phyloP scores from a whole-genome alignment of 2,888 invertebrate genomes.

The Lordiphosa andalusiaca region DNA sequence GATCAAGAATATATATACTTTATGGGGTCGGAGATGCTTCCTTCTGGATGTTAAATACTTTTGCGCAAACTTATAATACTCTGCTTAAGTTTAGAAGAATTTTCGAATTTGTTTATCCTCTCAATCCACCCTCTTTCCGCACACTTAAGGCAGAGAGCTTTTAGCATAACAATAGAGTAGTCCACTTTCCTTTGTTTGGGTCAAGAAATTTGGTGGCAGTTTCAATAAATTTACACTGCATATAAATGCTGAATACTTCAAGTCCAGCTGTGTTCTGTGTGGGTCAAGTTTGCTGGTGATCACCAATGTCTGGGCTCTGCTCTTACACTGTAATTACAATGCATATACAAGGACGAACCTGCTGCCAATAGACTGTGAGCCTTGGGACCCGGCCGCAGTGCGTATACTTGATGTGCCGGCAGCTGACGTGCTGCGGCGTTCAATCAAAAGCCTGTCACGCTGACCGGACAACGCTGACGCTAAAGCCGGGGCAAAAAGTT shows the following conservation, averaged over 20 bases:
- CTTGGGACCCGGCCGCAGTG: slow-evolving; percentile 38
- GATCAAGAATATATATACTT: neutral
- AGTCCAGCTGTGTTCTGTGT: neutral
- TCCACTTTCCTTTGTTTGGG: slow-evolving; percentile 39
- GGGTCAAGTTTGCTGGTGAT: slow-evolving; percentile 2
- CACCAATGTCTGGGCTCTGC: neutral
- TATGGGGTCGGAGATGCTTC: no score
- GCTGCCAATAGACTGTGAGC: slow-evolving; percentile 29
- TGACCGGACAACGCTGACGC: slow-evolving; percentile 4
- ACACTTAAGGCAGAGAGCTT: slow-evolving; percentile 17
- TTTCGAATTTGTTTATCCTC: no score
- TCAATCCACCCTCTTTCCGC: slow-evolving; percentile 18
- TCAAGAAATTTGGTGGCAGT: slow-evolving; percentile 25
- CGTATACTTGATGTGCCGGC: slow-evolving; percentile 57
- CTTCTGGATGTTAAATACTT: no score
- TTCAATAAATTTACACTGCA: slow-evolving; percentile 48
- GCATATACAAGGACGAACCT: slow-evolving; percentile 13
- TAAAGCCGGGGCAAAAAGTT: slow-evolving; percentile 39
- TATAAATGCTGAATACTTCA: slow-evolving; percentile 23
- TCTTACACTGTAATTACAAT: slow-evolving; percentile 56
- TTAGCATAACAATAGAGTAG: slow-evolving; percentile 59
- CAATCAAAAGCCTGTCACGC: slow-evolving; percentile 66
- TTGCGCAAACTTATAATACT: no score
- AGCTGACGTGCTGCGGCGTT: slow-evolving; percentile 60
- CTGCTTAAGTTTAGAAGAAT: no score